These are phyloP conservation scores for Bembecia ichneumoniformis DNA, from an alignment of 2,888 invertebrate species.

Conservation along the genomic window DNA sequence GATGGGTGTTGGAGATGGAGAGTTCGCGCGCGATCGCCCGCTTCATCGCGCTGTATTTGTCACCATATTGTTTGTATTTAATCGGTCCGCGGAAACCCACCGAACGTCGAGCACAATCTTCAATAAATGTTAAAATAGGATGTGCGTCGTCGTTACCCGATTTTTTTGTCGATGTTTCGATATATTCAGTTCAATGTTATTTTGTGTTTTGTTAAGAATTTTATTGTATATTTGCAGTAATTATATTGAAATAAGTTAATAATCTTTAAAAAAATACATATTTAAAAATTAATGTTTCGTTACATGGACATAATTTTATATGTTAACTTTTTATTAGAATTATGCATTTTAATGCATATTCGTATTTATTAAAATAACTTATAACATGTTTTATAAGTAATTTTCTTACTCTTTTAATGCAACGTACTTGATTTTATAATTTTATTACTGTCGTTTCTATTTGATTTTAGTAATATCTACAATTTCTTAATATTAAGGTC, in stretches of 20 bases:
- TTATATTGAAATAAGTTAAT: background rate
- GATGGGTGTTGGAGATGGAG: background rate
- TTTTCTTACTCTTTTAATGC: no score
- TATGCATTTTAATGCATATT: conserved; percentile 15
- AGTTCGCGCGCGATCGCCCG: background rate
- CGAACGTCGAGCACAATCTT: conserved; percentile 56
- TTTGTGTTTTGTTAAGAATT: conserved; percentile 2
- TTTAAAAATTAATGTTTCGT: conserved; percentile 21
- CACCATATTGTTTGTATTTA: conserved; percentile 59
- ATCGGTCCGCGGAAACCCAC: conserved; percentile 55
- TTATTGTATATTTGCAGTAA: conserved; percentile 9
- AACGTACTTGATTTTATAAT: no score
- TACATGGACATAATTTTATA: conserved; percentile 22
- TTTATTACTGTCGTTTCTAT: no score
- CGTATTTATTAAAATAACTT: no score
- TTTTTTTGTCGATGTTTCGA: conserved; percentile 30
- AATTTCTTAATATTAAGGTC: no score
- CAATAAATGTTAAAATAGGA: conserved; percentile 45
- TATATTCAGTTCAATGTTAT: conserved; percentile 19
- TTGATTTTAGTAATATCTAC: no score
- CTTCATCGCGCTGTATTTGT: conserved; percentile 37
- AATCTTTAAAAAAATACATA: background rate
- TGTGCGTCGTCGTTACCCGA: conserved; percentile 65
- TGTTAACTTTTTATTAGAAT: conserved; percentile 34
- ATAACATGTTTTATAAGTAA: no score